Evolutionary conservation across 2,797 vertebrate species (phyloP), one percentile per base, ranked within the genome.

Genomic region (Gambelia wislizenii): DNA sequence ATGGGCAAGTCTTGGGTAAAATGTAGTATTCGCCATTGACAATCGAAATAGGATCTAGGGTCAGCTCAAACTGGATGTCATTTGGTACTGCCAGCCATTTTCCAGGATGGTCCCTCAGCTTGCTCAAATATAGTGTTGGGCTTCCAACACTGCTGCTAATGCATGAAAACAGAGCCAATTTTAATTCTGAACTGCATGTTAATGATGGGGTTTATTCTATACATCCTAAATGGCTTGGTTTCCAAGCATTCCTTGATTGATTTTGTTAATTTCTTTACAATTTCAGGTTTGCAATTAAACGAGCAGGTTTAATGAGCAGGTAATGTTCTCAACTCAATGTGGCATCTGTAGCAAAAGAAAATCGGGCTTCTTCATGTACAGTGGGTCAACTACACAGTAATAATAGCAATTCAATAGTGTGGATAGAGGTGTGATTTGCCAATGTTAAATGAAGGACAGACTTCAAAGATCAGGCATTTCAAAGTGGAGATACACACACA

Each of bases 201-300:
- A 42, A 84, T 74, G 20, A 56, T 84, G 69, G 83, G 70, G 30
- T 84, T 74, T 74, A 8, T 12, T 2, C 49, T 56, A 33, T 20
- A 69, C 56, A 78, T 83, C 61, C 54, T 27, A 47, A 75, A 49
- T 33, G 10, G 39, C 52, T 82, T 61, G 33, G 39, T 75, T 72
- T 74, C 30, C 33, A 75, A 82, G 79, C 33, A 47, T 27, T 16
- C 36, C 8, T 80, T 87, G 61, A 87, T 87, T 79, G 20, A 83
- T 56, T 25, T 75, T 82, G 52, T 47, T 87, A 74, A 87, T 87
- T 82, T 61, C 52, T 61, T 80, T 61, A 59, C 67, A 44, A 69
- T 69, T 54, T 79, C 76, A 81, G 78, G 36, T 42, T 69, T 81
- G 67, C 30, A 87, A 81, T 87, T 72, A 72, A 82, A 82, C 20